Conservation (phyloP, 2,888 invertebrate species). For the Drosophila mayaguana region DNA sequence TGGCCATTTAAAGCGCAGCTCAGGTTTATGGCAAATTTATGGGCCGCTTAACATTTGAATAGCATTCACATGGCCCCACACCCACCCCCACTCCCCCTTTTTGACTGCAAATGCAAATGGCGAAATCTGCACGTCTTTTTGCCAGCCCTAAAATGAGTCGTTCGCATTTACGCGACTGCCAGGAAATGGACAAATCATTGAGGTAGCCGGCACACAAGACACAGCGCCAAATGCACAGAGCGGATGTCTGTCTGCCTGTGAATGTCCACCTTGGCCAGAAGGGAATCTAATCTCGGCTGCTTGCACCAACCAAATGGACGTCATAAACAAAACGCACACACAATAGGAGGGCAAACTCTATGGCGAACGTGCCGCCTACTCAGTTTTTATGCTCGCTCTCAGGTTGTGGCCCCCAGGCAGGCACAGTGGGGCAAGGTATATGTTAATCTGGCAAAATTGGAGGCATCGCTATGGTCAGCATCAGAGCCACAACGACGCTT, state of each 20-base stretch:
- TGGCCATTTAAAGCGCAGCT: constrained; percentile 48
- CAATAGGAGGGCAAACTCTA: constrained; percentile 18
- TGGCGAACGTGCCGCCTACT: constrained; percentile 58
- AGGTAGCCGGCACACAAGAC: constrained; percentile 6
- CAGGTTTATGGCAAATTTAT: constrained; percentile 51
- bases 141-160: constrained; percentile 57
- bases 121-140: constrained; percentile 65
- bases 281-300: constrained; percentile 63
- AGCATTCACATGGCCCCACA: not conserved
- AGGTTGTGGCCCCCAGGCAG: constrained; percentile 11
- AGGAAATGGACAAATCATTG: constrained; percentile 34
- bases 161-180: constrained; percentile 44
- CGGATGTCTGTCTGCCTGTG: not conserved
- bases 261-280: constrained; percentile 34
- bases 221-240: not conserved
- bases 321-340: constrained; percentile 67
- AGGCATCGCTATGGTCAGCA: no score
- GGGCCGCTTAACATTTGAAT: constrained; percentile 53
- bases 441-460: not conserved
- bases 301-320: constrained; percentile 64
- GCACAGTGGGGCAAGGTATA: constrained; percentile 33
- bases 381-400: constrained; percentile 25
- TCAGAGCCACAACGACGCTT: no score
- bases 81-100: not conserved
- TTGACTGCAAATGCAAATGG: constrained; percentile 50